Conservation (phyloP, 2,113 vertebrate species). For the Dolichotis patagonum region DNA sequence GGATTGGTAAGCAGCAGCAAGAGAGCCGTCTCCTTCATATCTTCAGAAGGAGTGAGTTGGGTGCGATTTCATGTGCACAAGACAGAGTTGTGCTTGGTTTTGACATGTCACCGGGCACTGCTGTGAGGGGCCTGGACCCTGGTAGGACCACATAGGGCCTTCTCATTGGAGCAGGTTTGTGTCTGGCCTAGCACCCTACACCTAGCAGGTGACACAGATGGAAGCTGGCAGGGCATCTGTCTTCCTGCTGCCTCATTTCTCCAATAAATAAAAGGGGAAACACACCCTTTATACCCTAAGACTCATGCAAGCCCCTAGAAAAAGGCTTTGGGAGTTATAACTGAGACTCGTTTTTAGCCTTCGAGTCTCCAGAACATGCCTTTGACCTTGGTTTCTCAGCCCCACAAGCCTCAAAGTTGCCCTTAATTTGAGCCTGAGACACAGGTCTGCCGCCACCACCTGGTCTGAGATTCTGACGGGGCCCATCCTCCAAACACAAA, state of each 20-base stretch:
- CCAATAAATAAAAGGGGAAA: not conserved
- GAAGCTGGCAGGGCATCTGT: not conserved
- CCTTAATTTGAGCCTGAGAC: not conserved
- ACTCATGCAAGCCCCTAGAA: not conserved
- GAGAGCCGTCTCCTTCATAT: not conserved
- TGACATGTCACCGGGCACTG: not conserved
- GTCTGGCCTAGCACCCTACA: fast-evolving
- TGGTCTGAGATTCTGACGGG: not conserved
- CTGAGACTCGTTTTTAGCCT: not conserved
- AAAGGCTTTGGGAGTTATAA: not conserved
- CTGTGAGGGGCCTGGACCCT: not conserved
- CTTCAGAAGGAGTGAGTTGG: not conserved
- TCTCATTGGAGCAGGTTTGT: not conserved
- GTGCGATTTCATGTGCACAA: fast-evolving
- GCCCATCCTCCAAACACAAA: not conserved
- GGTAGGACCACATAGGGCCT: fast-evolving
- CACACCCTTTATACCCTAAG: fast-evolving
- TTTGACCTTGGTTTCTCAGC: not conserved
- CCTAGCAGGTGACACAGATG: fast-evolving
- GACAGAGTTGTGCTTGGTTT: not conserved
- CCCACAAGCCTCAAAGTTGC: not conserved
- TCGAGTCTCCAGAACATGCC: not conserved
- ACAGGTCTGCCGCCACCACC: not conserved
- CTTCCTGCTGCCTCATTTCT: not conserved
- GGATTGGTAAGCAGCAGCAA: not conserved